Percentiles rank a stretch among this genome's conserved stretches.
Evolutionary conservation across 2,888 invertebrate species (phyloP).

Genomic region (Tortrix viridana): DNA sequence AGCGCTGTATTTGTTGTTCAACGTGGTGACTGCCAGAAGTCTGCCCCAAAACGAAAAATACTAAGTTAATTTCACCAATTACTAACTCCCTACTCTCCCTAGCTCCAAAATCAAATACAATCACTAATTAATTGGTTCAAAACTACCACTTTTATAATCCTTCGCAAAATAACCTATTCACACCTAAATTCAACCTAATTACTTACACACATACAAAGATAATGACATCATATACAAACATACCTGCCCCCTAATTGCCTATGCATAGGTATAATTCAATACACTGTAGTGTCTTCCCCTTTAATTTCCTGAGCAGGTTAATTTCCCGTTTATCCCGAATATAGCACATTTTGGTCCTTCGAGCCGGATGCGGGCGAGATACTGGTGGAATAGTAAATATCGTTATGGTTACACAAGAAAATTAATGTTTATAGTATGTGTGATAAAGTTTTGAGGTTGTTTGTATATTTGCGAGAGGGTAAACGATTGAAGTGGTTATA

Average conservation of each 20-base stretch:
- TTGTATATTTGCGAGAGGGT: too few species aligned
- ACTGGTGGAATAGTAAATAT: conserved; percentile 33
- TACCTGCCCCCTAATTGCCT: conserved; percentile 5
- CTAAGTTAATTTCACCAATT: too few species aligned
- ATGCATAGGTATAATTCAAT: conserved; percentile 10
- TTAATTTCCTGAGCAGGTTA: conserved; percentile 42
- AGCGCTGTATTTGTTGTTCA: too few species aligned
- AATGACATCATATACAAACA: neutral
- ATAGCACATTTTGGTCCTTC: conserved; percentile 43
- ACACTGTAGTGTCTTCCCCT: conserved; percentile 26
- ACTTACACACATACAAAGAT: neutral
- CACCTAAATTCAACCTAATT: too few species aligned
- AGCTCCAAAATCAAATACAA: too few species aligned
- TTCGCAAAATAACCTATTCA: too few species aligned
- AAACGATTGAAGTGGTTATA: too few species aligned
- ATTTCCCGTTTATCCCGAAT: conserved; percentile 42
- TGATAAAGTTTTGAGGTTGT: neutral
- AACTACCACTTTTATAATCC: too few species aligned
- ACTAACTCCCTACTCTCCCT: too few species aligned
- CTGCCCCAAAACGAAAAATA: too few species aligned
- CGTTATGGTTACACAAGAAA: conserved; percentile 9
- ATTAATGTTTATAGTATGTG: conserved; percentile 16
- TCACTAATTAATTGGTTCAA: too few species aligned
- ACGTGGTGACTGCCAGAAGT: too few species aligned
- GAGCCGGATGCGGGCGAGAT: conserved; percentile 40